Base-by-base conservation (phyloP, 2,113 vertebrate species). In the Hippolais icterina region DNA sequence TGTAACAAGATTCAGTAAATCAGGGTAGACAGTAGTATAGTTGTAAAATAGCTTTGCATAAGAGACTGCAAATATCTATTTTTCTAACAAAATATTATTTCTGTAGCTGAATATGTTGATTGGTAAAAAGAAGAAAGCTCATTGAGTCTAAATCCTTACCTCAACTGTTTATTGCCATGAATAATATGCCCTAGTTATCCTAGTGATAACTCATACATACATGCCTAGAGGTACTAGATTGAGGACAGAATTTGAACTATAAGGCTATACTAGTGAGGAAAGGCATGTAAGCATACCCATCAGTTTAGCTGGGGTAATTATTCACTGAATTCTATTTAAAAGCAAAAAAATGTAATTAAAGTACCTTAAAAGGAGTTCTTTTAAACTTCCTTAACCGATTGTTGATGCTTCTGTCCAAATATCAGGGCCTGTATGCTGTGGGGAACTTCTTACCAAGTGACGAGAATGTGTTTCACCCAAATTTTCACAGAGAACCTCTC, bases 381-480 rank as follows among this genome's bases (percentile, higher is more conserved):
- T 56, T 78, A 5, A 86, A 44, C 37, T 33, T 90, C 25, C 44
- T 21, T 90, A 92, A 97, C 74, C 16, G 5, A 63, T 35, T 92
- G 71, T 57, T 71, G 53, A 49, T 84, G 35, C n/a, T 96, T 97
- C 87, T 97, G 56, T 96, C 96, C 70, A 63, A 94, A 88, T 97
- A 71, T 75, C 90, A 99, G 99, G 99, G 99, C 17, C 93, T 99
- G 44, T 99, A 99, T 91, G 99, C 99, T 47, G 99, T 99, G 60
- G 99, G 99, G 59, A 99, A 99, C 91, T 99, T 99, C 94, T 98
- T 99, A 92, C 98, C 99, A 10, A 99, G 98, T 52, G 99, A 99
- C 18, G 99, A 99, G 33, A 96, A 97, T 47, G 89, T 90, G 85
- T 90, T 98, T 87, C 98, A 92, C 50, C 87, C 95, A 28, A 92